Base-by-base conservation (phyloP, 2,113 vertebrate genomes). In the Neodontobutis hainanensis region DNA sequence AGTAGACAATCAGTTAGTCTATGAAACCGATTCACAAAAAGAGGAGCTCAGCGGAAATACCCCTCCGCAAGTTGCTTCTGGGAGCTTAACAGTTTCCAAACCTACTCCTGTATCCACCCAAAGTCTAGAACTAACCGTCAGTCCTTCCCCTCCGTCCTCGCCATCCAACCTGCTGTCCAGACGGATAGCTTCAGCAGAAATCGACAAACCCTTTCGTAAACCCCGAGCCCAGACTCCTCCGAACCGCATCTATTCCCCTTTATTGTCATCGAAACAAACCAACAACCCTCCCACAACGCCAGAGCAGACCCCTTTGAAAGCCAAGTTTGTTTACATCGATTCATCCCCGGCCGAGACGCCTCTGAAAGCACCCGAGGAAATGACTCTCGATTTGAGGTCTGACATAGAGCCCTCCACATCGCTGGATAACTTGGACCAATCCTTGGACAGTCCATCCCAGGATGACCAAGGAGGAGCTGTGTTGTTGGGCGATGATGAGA, bases 401-500 rank as follows among this genome's bases (percentile, higher is more conserved):
- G 81, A 76, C 43, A 63, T 4, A 32, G 65, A 62, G 45, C 84
- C 85, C 4, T 85, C 61, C 45, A 85, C 81, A 1, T 87, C 85
- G 8, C 70, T 81, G 52, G 85, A 85, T 48, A 65, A 68, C 5
- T 36, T 11, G 4, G 75, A 81, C 34, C 56, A 46, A 8, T 46
- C 15, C 0, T 4, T n/a, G 0, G 16, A 4, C 0, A 53, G 50
- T 46, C 56, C 56, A 14, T 49, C 68, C 61, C 53, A 61, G 6
- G 71, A 72, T 32, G 70, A 52, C 10, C 43, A 38, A 3, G 64
- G 47, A 12, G 69, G 80, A 5, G 73, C 80, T 3, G 84, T 68
- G 47, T 50, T 71, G 57, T 73, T 65, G 42, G 83, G 66, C 14
- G 73, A 86, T 35, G 70, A 81, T 49, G 82, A 85, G 12, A 76